Base-by-base conservation (phyloP, 2,888 invertebrate species). In the Cryptus armator region DNA sequence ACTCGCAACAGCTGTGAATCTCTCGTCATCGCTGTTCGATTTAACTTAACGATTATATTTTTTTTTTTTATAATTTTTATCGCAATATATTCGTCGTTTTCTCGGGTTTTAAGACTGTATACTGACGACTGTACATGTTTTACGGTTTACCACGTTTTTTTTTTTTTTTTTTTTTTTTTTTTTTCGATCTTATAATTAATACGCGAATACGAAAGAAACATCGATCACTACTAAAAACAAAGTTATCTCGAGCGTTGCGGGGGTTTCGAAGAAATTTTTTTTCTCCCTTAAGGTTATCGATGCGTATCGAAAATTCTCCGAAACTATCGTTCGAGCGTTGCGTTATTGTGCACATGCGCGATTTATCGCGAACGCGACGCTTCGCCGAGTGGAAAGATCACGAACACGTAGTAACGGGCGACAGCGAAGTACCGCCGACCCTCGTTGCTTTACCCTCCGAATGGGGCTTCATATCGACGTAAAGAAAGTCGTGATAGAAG, bases 401-500 rank as follows among this genome's bases (percentile, higher is more conserved):
- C 62, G 64, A 71, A 29, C 78, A 82, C 46, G 51, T 53, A 12
- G 78, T 76, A 71, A 76, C 59, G 3, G 71, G 59, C 2, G 79
- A 51, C 37, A 66, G 29, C 16, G 59, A 44, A 4, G 56, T 62
- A 6, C 48, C 14, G n/a, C n/a, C 70, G 44, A 81, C 64, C 68
- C 53, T 81, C 37, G 71, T 12, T 24, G 7, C 48, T 43, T 46
- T 75, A 29, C n/a, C 79, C 6, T 75, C 66, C 14, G 64, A 24
- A 7, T 10, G 51, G n/a, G 75, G 48, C 53, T 78, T 68, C 9
- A 87, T 67, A 74, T 87, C 83, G 32, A 89, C 80, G 43, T 86
- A 81, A 24, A 87, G 48, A 81, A 88, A 88, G 79, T 88, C 86
- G 62, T 87, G 74, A 84, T 82, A 67, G 6, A 89, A 83, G 83